Evolutionary conservation across 2,797 vertebrate genomes (phyloP), one percentile per base, ranked within the genome.

Genomic region (Sebastes taczanowskii): DNA sequence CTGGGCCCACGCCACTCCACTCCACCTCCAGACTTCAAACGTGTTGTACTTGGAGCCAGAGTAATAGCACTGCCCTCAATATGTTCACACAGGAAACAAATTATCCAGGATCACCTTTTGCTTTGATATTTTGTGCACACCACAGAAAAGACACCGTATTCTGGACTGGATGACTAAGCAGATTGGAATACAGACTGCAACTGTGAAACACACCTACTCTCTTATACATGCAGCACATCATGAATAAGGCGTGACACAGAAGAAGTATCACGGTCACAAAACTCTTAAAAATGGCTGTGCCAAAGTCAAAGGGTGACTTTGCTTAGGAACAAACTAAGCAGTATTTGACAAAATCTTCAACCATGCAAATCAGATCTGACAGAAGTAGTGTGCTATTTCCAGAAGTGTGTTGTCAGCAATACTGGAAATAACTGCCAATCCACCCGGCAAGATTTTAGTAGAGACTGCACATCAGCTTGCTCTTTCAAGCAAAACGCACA

Each of bases 1-100:
- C 95, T 87, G 91, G 80, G 89, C 81, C 66, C 52, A 76, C 74
- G 66, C 82, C 89, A 83, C 81, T 83, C 80, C 82, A 34, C 74
- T 69, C 52, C 56, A 71, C 80, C 74, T 68, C 79, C 78, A 88
- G 68, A 91, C 94, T 91, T 91, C 87, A 91, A 91, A 92, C 82
- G 61, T 75, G 82, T 84, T 80, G 80, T 69, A 49, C 64, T 81
- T 75, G 85, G 75, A 84, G 77, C 63, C 56, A 13, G 66, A 67
- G 52, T 75, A 62, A 83, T 53, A 65, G 38, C 49, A 13, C 76
- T 78, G 22, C 22, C 52, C 66, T 65, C 78, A 62, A 22, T 83
- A n/a, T 82, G 82, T 82, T 68, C 71, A 77, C 75, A 76, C 87
- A 83, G 86, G 71, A 81, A 87, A 73, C 79, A 79, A 74, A 87